Conservation (phyloP, 2,888 invertebrate genomes). For the Xestobium rufovillosum region DNA sequence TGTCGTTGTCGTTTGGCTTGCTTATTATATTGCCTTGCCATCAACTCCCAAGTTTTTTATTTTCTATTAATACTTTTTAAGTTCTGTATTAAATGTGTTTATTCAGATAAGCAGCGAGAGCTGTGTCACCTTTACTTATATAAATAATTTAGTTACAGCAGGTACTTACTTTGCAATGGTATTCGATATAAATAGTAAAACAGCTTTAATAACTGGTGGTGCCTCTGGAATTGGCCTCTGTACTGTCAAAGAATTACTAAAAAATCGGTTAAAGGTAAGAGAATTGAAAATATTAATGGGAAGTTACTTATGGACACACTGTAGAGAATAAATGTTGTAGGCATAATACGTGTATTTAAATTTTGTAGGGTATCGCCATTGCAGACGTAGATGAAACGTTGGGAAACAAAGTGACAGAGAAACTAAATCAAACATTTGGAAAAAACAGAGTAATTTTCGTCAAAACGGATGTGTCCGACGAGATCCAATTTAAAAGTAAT, state of each 20-base stretch:
- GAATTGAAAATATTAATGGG: too few species aligned
- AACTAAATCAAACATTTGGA: constrained; percentile 53
- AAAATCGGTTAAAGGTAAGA: constrained; percentile 23
- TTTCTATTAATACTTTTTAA: too few species aligned
- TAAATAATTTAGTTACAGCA: too few species aligned
- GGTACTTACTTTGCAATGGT: too few species aligned
- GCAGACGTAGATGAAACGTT: constrained; percentile 20
- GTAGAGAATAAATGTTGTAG: too few species aligned
- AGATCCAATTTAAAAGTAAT: constrained; percentile 64
- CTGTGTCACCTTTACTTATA: too few species aligned
- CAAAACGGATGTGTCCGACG: constrained; percentile 63
- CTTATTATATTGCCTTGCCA: too few species aligned
- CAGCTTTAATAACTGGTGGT: constrained; percentile 27
- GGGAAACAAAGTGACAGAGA: constrained; percentile 55
- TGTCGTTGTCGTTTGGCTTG: too few species aligned
- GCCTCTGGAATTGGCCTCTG: constrained; percentile 26
- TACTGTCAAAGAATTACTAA: constrained; percentile 22
- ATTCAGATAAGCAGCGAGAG: too few species aligned
- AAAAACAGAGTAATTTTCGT: constrained; percentile 58
- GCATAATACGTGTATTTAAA: constrained; percentile 4
- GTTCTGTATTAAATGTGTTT: too few species aligned
- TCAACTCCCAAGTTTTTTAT: too few species aligned
- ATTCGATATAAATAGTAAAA: constrained; percentile 21
- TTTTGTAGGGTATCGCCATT: constrained; percentile 23
- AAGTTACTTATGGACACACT: too few species aligned